phyloP scores from a whole-genome alignment of 1,140 invertebrate genomes.

The Macrobrachium rosenbergii region DNA sequence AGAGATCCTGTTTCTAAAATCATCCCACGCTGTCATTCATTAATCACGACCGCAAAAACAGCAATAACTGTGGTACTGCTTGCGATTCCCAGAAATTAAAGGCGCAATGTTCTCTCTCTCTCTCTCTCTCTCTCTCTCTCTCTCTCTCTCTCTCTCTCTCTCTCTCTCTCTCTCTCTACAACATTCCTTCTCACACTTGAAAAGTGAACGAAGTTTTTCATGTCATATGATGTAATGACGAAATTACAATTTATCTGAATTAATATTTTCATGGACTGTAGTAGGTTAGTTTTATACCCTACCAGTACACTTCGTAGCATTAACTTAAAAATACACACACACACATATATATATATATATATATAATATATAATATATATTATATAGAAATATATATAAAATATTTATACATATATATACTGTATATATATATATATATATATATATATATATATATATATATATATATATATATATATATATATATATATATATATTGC shows the following conservation, averaged over 20 bases:
- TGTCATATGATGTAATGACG: no score
- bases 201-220: neutral
- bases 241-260: no score
- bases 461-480: constrained; percentile 6
- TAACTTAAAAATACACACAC: no score
- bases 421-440: constrained; percentile 3
- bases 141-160: constrained; percentile 7
- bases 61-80: no score
- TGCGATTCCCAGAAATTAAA: no score
- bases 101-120: neutral
- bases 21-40: no score
- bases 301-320: no score
- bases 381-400: constrained; percentile 11
- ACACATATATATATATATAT: no score
- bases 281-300: no score
- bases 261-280: no score
- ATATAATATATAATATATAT: neutral
- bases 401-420: constrained; percentile 1
- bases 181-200: neutral
- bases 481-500: constrained; percentile 1
- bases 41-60: no score
- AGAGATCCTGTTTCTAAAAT: neutral
- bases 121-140: constrained; percentile 5
- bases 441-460: constrained; percentile 7
- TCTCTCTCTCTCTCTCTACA: neutral